phyloP scores from a whole-genome alignment of 2,113 vertebrate genomes.

The Hylia prasina region DNA sequence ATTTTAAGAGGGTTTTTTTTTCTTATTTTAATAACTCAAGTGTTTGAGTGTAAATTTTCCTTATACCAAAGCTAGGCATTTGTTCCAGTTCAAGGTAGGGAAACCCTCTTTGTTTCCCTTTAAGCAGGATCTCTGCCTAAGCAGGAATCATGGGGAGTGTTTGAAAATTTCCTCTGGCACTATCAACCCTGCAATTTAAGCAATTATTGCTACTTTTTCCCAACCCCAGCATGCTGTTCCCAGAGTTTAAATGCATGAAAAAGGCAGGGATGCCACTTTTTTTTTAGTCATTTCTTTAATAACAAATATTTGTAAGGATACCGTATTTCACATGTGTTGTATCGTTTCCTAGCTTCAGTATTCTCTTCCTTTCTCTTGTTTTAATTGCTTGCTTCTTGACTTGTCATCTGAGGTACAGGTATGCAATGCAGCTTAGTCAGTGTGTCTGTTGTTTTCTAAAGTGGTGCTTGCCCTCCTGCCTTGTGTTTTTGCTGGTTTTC shows the following conservation, averaged over 20 bases:
- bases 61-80: background rate
- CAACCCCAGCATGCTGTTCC: background rate
- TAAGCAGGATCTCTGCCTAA: background rate
- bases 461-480: background rate
- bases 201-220: background rate
- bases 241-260: background rate
- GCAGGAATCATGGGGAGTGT: background rate
- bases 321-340: rapidly evolving
- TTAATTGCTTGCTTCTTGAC: background rate
- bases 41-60: background rate
- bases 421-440: background rate
- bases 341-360: background rate
- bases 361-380: background rate
- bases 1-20: background rate
- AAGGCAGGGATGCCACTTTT: background rate
- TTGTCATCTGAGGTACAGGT: background rate
- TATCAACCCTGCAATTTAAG: background rate
- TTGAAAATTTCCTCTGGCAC: background rate
- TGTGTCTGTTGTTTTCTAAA: background rate
- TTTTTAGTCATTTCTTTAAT: background rate
- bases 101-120: background rate
- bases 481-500: background rate
- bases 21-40: background rate
- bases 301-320: background rate
- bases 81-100: background rate